Conservation (phyloP, 2,113 vertebrate genomes). For the Pedionomus torquatus region DNA sequence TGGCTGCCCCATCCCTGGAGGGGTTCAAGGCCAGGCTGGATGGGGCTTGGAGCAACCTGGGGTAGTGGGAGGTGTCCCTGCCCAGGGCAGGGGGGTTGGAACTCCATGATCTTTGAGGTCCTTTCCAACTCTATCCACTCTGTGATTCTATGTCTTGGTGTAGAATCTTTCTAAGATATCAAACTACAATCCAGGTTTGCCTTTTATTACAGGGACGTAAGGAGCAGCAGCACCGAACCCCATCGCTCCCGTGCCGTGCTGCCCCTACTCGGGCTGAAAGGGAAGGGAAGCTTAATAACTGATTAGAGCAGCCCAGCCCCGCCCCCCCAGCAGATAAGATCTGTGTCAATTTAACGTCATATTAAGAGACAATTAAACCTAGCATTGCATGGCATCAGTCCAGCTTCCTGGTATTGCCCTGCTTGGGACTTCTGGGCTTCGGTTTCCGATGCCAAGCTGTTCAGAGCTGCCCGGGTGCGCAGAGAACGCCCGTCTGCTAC, state of each 20-base stretch:
- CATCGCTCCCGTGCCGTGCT: accelerated
- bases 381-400: background rate
- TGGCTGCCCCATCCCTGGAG: too few relatives aligned
- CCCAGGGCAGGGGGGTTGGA: too few relatives aligned
- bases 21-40: too few relatives aligned
- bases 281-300: background rate
- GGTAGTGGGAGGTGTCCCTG: too few relatives aligned
- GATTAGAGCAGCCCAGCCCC: background rate
- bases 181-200: background rate
- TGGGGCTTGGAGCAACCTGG: too few relatives aligned
- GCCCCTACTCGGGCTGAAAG: background rate
- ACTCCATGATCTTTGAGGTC: too few relatives aligned
- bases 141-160: too few relatives aligned
- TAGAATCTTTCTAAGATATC: background rate
- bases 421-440: background rate
- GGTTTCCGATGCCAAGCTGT: background rate
- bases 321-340: background rate
- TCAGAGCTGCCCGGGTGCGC: background rate
- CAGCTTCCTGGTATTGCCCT: background rate
- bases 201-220: background rate
- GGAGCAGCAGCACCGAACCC: background rate
- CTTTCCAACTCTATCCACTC: too few relatives aligned
- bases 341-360: background rate
- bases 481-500: accelerated
- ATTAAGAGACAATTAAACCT: background rate